Conservation (phyloP, 2,113 vertebrate genomes). For the Nestor notabilis region DNA sequence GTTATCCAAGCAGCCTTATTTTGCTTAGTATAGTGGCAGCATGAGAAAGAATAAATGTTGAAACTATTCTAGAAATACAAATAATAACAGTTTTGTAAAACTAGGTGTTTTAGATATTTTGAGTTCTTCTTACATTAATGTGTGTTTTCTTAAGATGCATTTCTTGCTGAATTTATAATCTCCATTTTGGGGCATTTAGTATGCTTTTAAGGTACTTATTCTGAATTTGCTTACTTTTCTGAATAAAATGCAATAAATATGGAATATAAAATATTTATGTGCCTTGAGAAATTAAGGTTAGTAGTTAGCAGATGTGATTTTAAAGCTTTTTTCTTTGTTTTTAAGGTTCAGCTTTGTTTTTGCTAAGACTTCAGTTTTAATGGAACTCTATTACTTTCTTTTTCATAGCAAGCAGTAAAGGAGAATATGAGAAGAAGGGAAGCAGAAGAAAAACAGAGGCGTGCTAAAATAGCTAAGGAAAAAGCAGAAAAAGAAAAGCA, state of each 20-base stretch:
- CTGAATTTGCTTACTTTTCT: background rate
- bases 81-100: background rate
- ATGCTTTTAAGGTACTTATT: background rate
- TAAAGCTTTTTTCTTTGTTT: background rate
- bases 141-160: background rate
- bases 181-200: background rate
- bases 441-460: slow-evolving; percentile 90
- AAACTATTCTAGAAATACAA: background rate
- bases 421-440: slow-evolving; percentile 89
- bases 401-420: slow-evolving; percentile 89
- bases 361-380: background rate
- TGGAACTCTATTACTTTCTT: slow-evolving; percentile 23
- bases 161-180: background rate
- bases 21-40: background rate
- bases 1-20: background rate
- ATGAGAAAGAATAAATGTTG: background rate
- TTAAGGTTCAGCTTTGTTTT: background rate
- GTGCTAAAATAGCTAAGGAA: slow-evolving; percentile 89
- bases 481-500: slow-evolving; percentile 91
- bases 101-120: background rate
- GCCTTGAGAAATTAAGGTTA: background rate
- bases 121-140: background rate
- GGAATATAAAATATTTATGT: background rate
- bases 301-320: background rate
- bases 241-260: background rate